Conservation (phyloP, 2,113 vertebrate genomes). For the Calyptomena viridis region DNA sequence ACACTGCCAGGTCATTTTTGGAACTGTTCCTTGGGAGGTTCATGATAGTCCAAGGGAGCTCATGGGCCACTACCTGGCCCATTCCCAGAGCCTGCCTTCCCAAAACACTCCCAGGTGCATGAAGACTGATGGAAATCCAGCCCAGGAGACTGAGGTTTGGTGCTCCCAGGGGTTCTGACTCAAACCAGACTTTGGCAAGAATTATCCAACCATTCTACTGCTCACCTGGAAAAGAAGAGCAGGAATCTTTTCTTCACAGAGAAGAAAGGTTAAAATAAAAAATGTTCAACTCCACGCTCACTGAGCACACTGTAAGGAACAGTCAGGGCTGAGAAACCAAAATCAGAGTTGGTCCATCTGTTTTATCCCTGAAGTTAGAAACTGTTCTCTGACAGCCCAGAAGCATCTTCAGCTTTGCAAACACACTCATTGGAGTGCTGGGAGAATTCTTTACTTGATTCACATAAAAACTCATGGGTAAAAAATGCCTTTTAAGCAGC, state of each 20-base stretch:
- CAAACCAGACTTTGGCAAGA: background rate
- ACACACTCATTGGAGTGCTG: fast-evolving
- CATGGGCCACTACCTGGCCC: background rate
- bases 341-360: too few relatives aligned
- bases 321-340: background rate
- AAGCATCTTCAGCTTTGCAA: background rate
- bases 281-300: background rate
- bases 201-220: background rate
- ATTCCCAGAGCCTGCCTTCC: background rate
- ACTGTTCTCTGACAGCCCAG: background rate
- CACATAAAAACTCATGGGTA: background rate
- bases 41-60: background rate
- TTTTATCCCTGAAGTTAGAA: background rate
- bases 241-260: background rate
- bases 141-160: background rate
- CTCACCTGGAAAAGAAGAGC: background rate
- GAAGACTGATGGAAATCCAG: background rate
- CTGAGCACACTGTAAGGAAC: fast-evolving
- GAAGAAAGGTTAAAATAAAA: background rate
- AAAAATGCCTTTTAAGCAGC: background rate
- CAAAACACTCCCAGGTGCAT: background rate
- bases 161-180: background rate
- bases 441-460: background rate
- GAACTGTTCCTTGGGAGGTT: constrained; percentile 49
- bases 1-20: constrained; percentile 65